Base-by-base conservation (phyloP, 2,888 invertebrate genomes). In the Synanthedon formicaeformis region DNA sequence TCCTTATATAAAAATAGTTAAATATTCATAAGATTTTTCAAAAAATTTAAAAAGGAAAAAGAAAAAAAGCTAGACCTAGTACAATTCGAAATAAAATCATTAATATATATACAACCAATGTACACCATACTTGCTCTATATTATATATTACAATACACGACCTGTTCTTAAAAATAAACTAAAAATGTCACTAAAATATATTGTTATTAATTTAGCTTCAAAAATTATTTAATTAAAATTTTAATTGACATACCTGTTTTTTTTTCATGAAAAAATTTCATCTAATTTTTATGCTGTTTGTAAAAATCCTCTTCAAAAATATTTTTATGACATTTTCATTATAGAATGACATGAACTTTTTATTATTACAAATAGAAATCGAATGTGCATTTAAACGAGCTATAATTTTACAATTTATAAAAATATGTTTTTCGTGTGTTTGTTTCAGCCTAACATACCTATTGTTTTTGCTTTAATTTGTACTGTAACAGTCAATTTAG, bases 51-150 rank as follows among this genome's bases (percentile, higher is more conserved):
- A 16, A 49, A 4, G 12, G 12, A 11, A 49, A 12, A 12, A 49
- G 18, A 12, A 49, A 18, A 23, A 12, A 45, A 45, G n/a, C 18
- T 40, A 54, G 14, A 12, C 16, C 40, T 18, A 40, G 13, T 52
- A 52, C 10, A 34, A 49, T 18, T 45, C 8, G 18, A 53, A 51
- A 48, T 27, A 41, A 54, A 65, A 58, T 65, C 63, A 67, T 73
- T 61, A 67, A 71, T 75, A 73, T 84, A 85, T 86, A 69, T 86
- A 86, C 86, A 86, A 83, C 79, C 83, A 84, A 83, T 86, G 75
- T 83, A 86, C 82, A 85, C 63, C 60, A 71, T 66, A 66, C 62
- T 72, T 71, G 69, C 60, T 62, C 61, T 53, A 54, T 70, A 70
- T 68, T 53, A 54, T 70, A 70, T 68, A 59, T 64, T 72, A 72